phyloP scores from a whole-genome alignment of 1,140 invertebrate species.

The Cotesia glomerata region DNA sequence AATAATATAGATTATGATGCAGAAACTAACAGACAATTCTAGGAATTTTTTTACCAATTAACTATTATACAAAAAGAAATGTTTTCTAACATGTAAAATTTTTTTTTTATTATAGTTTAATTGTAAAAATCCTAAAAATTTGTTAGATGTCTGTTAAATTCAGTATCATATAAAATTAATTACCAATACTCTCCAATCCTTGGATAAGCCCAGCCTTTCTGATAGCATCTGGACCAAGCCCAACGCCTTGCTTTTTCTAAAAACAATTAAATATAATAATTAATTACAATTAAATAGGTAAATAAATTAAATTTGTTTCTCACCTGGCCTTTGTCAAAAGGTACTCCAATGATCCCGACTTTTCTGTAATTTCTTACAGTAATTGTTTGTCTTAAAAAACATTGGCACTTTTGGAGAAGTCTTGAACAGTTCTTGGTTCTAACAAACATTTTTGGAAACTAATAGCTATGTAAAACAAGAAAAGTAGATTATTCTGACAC shows the following conservation, averaged over 20 bases:
- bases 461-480: too few species aligned
- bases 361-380: slow-evolving; percentile 45
- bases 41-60: too few species aligned
- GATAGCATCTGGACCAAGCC: slow-evolving; percentile 49
- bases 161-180: background rate
- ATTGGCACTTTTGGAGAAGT: too few species aligned
- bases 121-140: background rate
- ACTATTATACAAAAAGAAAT: too few species aligned
- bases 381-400: too few species aligned
- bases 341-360: slow-evolving; percentile 76
- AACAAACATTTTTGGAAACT: too few species aligned
- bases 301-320: background rate
- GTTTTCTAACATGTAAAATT: too few species aligned
- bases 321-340: slow-evolving; percentile 76
- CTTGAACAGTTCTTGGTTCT: too few species aligned
- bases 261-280: slow-evolving; percentile 14
- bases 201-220: slow-evolving; percentile 50
- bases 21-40: too few species aligned
- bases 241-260: slow-evolving; percentile 55
- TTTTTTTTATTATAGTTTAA: background rate
- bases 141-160: background rate
- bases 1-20: too few species aligned
- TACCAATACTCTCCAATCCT: slow-evolving; percentile 53
- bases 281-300: background rate
- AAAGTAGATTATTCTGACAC: too few species aligned